Base-by-base conservation (phyloP, 2,113 vertebrate genomes). In the Eublepharis macularius region DNA sequence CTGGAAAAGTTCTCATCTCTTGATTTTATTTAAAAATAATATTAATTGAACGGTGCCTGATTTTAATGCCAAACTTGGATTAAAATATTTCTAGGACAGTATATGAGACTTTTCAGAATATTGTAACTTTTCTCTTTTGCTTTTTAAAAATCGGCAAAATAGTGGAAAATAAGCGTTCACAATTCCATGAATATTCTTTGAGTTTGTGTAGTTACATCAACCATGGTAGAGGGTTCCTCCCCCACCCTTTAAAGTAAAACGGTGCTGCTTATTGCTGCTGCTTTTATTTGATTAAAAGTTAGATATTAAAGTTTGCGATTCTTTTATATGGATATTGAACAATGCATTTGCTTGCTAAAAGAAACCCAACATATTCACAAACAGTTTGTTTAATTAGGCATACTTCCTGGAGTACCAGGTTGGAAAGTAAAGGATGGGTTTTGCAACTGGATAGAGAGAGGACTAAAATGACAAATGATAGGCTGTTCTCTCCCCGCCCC, bases 401-500 rank as follows among this genome's bases (percentile, higher is more conserved):
- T 2, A 32, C 34, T 79, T 75, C 21, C 79, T 69, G 29, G 73
- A 85, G 79, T 3, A 78, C 81, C 0, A 9, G 0, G 77, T 87
- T 82, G 79, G 7, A 73, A 89, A 10, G 29, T 47, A 82, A 39
- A 68, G 76, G 3, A 34, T 0, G 63, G 60, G 80, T 65, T 86
- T 66, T 91, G 60, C 84, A 84, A 79, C 90, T 73, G 69, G 43
- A n/a, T 47, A 87, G 81, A 54, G 32, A 76, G 82, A 66, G 41
- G 79, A 65, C 83, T 87, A 69, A 90, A 90, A 80, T 77, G 87
- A 72, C 70, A 88, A 84, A 84, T 66, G 73, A 90, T 3, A 0
- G 73, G 16, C 41, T 76, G 73, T 12, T 76, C 6, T 76, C n/a
- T n/a, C 68, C 13, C 72, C 47, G 32, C 70, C 45, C 2, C 10